Base-by-base conservation (phyloP, 2,113 vertebrate species). In the Cavia porcellus region DNA sequence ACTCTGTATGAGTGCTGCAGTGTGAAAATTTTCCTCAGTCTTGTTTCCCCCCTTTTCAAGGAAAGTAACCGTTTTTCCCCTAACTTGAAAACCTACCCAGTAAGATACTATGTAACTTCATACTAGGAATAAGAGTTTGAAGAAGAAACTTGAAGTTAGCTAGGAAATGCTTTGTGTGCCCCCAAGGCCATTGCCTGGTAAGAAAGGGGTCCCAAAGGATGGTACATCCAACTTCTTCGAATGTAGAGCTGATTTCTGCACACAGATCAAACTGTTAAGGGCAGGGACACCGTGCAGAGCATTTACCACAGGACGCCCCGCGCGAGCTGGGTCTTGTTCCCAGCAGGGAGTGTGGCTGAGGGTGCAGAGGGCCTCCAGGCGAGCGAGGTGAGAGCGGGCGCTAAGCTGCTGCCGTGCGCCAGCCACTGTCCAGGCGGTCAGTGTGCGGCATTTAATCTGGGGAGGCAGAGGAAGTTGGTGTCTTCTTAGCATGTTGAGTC, bases 41-140 rank as follows among this genome's bases (percentile, higher is more conserved):
- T 68, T 52, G 11, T 61, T 82, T 91, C 75, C 81, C 66, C 80
- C 72, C 42, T 88, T 92, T 68, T 64, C 59, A n/a, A 38, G 57
- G 47, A 68, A 87, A 55, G 35, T 38, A 79, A 64, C 10, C 35
- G 5, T 74, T 82, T 95, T 52, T 92, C 50, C 28, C 45, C 70
- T 85, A 61, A 84, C 4, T 28, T 72, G 55, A 88, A 74, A 83
- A 87, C 55, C 32, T 8, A 57, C 32, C 81, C 59, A 75, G 38
- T 68, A 59, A 90, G 74, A 59, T 92, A 66, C 38, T 83, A 72
- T 70, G 32, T 92, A 74, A 42, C 50, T 95, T 96, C 75, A 19
- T 92, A 57, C 22, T 80, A 77, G 66, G 42, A 45, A 45, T 82
- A 66, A 84, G 10, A 5, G 64, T 94, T 96, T 88, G n/a, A 93